Percentiles rank a stretch among this genome's conserved stretches.
phyloP scores from a whole-genome alignment of 2,888 invertebrate genomes.

The Neoscelio sp. region DNA sequence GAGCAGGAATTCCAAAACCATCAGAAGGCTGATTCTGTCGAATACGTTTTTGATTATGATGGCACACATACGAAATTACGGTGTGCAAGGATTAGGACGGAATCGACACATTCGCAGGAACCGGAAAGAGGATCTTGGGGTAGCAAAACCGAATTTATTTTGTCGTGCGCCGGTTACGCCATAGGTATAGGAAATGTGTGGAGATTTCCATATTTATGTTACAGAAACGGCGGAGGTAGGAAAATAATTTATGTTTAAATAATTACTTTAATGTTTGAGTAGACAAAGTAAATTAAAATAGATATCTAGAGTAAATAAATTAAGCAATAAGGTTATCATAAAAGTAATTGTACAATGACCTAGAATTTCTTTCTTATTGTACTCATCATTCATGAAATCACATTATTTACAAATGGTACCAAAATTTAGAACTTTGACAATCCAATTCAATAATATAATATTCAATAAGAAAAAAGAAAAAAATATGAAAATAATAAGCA shows the following conservation, averaged over 20 bases:
- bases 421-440: too few species aligned
- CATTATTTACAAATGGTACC: too few species aligned
- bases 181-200: slow-evolving; percentile 94
- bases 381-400: too few species aligned
- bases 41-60: slow-evolving; percentile 34
- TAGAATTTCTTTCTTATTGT: too few species aligned
- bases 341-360: too few species aligned
- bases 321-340: too few species aligned
- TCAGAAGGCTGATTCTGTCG: slow-evolving; percentile 2
- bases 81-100: slow-evolving; percentile 8
- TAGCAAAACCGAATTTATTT: slow-evolving; percentile 90
- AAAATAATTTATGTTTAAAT: background rate
- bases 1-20: slow-evolving; percentile 6
- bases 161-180: slow-evolving; percentile 93
- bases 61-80: slow-evolving; percentile 17
- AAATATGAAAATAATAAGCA: too few species aligned
- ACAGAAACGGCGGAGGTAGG: slow-evolving; percentile 93
- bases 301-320: too few species aligned
- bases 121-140: slow-evolving; percentile 88
- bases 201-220: slow-evolving; percentile 94
- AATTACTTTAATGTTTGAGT: too few species aligned
- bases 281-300: too few species aligned
- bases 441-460: too few species aligned
- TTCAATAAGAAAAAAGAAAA: too few species aligned
- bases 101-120: slow-evolving; percentile 78